Evolutionary conservation across 1,140 invertebrate species (phyloP), one percentile per base, ranked within the genome.

Genomic region (Drosophila virilis): DNA sequence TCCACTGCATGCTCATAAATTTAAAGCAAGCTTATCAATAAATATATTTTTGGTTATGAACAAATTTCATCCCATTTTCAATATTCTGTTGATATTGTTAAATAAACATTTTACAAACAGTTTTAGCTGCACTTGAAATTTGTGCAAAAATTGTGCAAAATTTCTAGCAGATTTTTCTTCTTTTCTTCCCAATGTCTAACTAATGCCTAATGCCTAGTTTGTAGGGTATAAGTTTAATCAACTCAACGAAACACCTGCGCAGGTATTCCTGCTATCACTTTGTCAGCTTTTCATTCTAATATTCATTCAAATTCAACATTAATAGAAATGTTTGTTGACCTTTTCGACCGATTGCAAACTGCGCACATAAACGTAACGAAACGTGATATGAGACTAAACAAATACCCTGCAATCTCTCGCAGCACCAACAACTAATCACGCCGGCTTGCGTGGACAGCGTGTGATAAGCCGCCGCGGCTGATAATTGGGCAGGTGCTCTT

Each of bases 281-380:
- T 8, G 12, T 6, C 6, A 45, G 12, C 8, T 6, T 40, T 60
- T 46, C 40, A 51, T 51, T n/a, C n/a, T 12, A 38, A 17, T 40
- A 55, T 10, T 51, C 37, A 46, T 65, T n/a, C 40, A 9, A 51
- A 57, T 40, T 33, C 2, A 42, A 46, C 0, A 50, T 32, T 13
- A 60, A 28, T 60, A 12, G 32, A 72, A 60, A 69, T 74, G 50
- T 74, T 69, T 61, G 57, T 61, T 1, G 42, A n/a, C 64, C 65
- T 69, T 55, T 13, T 55, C 55, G 45, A 40, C 0, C n/a, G 28
- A 55, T 12, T 28, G 12, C 6, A 15, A 71, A 71, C 15, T 71
- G 60, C 68, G 60, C 68, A 62, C 46, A 52, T 52, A 46, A 60
- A 50, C 57, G 2, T n/a, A n/a, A n/a, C n/a, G 50, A 12, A 48